Base-by-base conservation (phyloP, 1,140 invertebrate species). In the Trigoniulus corallinus region DNA sequence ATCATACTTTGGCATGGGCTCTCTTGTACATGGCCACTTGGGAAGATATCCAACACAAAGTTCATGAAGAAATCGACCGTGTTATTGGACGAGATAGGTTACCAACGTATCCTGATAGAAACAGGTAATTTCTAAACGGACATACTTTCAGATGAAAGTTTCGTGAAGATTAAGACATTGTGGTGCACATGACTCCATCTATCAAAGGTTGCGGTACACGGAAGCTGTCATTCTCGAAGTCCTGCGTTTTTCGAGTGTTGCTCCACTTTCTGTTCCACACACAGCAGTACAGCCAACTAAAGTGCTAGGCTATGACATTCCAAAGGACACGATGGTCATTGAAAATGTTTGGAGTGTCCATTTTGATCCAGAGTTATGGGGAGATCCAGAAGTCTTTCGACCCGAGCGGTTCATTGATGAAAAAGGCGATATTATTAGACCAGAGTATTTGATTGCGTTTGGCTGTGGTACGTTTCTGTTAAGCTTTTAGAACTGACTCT, bases 211-310 rank as follows among this genome's bases (percentile, higher is more conserved):
- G 45, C 85, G 86, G 1, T 76, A 88, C 55, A 89, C 87, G 0
- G 84, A 93, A 63, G 83, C 88, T 0, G 89, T 86, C 1, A 83
- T 95, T n/a, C 71, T 82, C 24, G 88, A 92, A 66, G 78, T 88
- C 0, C 70, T 91, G 46, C 72, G 88, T 20, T 75, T 80, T 54
- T 84, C 82, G 4, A 85, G 79, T 62, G 81, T 91, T 52, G 82
- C 91, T 1, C 86, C 87, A 7, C 13, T 46, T 3, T 47, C 1
- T 18, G 22, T 51, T 51, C 37, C 26, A 48, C 43, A 10, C 43
- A 58, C 53, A 7, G 49, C 49, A 3, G 27, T 29, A 4, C 29
- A 41, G 21, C 41, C 25, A 15, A 50, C 48, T 1, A 44, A 45
- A 23, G 54, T 59, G 2, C 29, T 26, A 21, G 59, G 59, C 2